Evolutionary conservation across 2,797 vertebrate genomes (phyloP).

Genomic region (Erethizon dorsatum): DNA sequence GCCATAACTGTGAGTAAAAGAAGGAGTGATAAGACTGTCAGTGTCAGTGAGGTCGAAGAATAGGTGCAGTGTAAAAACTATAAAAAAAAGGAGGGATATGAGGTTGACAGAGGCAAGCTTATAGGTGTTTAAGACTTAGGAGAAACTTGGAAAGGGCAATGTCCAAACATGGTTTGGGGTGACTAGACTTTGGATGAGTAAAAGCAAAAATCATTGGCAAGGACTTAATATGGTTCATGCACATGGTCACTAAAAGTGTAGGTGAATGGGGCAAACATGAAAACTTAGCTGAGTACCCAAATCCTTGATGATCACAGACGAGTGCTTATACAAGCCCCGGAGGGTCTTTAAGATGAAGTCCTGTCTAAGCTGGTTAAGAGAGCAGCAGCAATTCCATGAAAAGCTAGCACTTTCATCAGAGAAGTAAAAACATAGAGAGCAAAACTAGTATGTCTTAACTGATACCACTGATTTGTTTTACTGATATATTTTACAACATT

Average conservation of each 20-base stretch:
- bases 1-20: background rate
- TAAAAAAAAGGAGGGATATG: background rate
- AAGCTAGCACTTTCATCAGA: background rate
- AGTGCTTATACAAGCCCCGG: background rate
- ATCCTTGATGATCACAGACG: background rate
- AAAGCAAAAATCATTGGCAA: background rate
- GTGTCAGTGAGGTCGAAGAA: background rate
- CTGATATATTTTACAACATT: background rate
- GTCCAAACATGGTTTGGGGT: background rate
- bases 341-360: background rate
- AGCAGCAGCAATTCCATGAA: background rate
- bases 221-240: background rate
- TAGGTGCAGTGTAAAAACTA: background rate
- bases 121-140: background rate
- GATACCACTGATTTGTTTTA: background rate
- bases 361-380: background rate
- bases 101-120: background rate
- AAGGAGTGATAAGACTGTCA: background rate
- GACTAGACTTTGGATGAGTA: background rate
- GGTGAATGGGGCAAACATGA: background rate
- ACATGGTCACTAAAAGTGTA: background rate
- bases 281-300: background rate
- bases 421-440: background rate
- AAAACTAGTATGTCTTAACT: background rate
- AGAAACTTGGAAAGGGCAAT: background rate